Percentiles rank a stretch among this genome's conserved stretches.
These are phyloP conservation scores for Mastomys coucha DNA, from an alignment of 2,113 vertebrate species.

Conservation along the genomic window DNA sequence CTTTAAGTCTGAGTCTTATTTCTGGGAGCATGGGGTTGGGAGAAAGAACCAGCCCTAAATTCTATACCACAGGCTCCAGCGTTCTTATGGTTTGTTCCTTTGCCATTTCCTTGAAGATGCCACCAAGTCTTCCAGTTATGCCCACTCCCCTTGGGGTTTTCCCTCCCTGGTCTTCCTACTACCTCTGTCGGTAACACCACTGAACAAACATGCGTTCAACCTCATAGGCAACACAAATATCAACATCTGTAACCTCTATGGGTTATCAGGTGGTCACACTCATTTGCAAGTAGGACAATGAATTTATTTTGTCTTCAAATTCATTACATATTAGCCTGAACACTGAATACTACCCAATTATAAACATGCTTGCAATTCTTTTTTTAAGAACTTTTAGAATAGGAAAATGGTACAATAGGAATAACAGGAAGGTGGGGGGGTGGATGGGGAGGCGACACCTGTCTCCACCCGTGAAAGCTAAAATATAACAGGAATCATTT, in stretches of 20 bases:
- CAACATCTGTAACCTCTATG: background rate
- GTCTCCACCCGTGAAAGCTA: background rate
- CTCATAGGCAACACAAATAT: background rate
- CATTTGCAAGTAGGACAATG: background rate
- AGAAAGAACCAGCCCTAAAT: too few relatives aligned
- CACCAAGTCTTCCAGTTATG: background rate
- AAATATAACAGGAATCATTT: background rate
- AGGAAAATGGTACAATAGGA: background rate
- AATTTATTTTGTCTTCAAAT: background rate
- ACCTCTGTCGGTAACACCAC: background rate
- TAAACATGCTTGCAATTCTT: background rate
- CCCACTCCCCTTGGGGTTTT: background rate
- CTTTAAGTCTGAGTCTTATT: too few relatives aligned
- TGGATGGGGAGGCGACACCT: background rate
- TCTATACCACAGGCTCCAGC: background rate
- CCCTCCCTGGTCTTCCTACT: background rate
- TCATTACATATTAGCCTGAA: background rate
- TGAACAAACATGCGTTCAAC: background rate
- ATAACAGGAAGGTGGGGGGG: background rate
- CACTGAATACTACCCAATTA: background rate
- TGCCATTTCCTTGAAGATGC: background rate
- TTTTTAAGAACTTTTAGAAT: background rate
- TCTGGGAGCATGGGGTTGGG: too few relatives aligned
- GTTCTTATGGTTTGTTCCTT: background rate
- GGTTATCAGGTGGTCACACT: background rate